Conservation (phyloP, 1,140 invertebrate species). For the Tetramorium simillimum region DNA sequence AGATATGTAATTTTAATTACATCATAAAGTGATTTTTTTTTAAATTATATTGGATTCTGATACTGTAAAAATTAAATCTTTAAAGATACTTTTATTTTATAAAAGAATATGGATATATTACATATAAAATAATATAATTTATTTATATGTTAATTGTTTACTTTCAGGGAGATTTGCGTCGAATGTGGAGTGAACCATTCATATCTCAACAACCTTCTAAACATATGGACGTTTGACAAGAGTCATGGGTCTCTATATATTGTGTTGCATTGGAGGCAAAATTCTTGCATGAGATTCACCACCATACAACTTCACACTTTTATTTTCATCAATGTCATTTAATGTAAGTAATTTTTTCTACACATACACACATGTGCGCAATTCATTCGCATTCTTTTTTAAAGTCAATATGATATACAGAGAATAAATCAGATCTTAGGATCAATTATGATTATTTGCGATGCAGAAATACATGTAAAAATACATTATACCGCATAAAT, state of each 20-base stretch:
- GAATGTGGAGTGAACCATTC: slow-evolving; percentile 99
- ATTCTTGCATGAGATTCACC: slow-evolving; percentile 66
- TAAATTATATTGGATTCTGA: background rate
- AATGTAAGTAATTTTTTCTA: slow-evolving; percentile 76
- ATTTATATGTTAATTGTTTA: slow-evolving; percentile 14
- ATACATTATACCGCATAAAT: slow-evolving; percentile 65
- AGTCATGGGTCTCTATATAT: slow-evolving; percentile 75
- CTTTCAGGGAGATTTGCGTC: slow-evolving; percentile 95
- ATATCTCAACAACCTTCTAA: slow-evolving; percentile 92
- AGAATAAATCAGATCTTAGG: slow-evolving; percentile 39
- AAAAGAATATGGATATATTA: background rate
- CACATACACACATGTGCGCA: slow-evolving; percentile 30
- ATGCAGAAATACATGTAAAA: slow-evolving; percentile 56
- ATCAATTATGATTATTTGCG: slow-evolving; percentile 58
- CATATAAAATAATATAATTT: background rate
- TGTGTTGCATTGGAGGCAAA: slow-evolving; percentile 67
- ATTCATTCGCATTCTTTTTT: slow-evolving; percentile 64
- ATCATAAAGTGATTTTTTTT: background rate
- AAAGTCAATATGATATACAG: slow-evolving; percentile 61
- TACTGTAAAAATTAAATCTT: background rate
- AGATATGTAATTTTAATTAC: background rate
- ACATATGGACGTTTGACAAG: slow-evolving; percentile 90
- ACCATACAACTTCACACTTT: slow-evolving; percentile 68
- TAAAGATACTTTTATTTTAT: background rate
- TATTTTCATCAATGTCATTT: slow-evolving; percentile 76